phyloP scores from a whole-genome alignment of 2,797 vertebrate genomes.

The Tarsius wallacei region DNA sequence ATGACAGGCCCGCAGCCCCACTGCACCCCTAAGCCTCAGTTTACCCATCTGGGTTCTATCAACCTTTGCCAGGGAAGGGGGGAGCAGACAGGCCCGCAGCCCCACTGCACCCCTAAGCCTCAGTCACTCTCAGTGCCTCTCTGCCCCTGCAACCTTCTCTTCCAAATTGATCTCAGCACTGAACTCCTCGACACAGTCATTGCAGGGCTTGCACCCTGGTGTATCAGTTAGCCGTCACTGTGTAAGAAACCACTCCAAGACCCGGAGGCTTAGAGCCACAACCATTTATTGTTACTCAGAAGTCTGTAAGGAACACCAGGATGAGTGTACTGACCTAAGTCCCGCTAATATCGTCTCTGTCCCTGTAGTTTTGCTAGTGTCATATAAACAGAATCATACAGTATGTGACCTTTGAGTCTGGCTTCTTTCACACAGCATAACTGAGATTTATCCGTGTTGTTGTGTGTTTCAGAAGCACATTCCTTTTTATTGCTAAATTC shows the following conservation, averaged over 20 bases:
- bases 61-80: background rate
- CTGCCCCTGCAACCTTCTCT: background rate
- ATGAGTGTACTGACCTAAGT: background rate
- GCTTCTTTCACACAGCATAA: background rate
- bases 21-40: background rate
- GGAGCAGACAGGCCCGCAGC: background rate
- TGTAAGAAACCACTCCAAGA: background rate
- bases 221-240: background rate
- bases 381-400: background rate
- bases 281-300: background rate
- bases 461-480: background rate
- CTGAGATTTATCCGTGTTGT: background rate
- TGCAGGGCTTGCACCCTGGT: background rate
- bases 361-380: background rate
- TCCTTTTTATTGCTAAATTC: background rate
- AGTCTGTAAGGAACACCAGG: background rate
- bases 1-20: background rate
- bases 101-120: background rate
- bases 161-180: too few relatives aligned
- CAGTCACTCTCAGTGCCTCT: background rate
- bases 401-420: background rate
- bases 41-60: too few relatives aligned
- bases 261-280: too few relatives aligned
- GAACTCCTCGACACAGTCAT: too few relatives aligned
- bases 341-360: background rate